Percentiles rank a stretch among this genome's conserved stretches.
These are phyloP conservation scores for Micrasema minimum DNA, from an alignment of 1,140 invertebrate species.

Conservation along the genomic window DNA sequence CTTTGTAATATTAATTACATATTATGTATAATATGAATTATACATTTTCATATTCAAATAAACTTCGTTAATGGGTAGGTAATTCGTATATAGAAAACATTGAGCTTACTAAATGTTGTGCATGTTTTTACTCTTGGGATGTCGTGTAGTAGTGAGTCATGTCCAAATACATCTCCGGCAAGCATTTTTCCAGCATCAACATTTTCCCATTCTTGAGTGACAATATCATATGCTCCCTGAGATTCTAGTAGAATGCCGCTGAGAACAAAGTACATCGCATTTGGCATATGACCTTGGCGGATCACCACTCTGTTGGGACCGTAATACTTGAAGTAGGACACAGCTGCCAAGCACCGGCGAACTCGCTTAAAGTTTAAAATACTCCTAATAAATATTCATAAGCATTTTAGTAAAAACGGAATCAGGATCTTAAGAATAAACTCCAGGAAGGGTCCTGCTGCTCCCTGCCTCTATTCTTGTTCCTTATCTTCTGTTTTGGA, in stretches of 20 bases:
- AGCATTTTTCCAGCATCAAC: conserved; percentile 60
- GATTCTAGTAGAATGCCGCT: conserved; percentile 67
- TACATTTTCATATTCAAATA: too few species aligned
- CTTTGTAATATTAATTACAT: too few species aligned
- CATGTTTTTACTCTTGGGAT: conserved; percentile 69
- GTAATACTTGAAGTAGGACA: conserved; percentile 69
- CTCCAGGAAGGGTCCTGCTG: too few species aligned
- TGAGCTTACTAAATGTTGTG: conserved; percentile 64
- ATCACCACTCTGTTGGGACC: conserved; percentile 67
- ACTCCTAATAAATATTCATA: too few species aligned
- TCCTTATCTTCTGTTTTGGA: too few species aligned
- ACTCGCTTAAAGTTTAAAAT: conserved; percentile 65
- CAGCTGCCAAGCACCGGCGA: conserved; percentile 65
- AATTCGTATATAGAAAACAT: too few species aligned
- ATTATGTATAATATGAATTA: too few species aligned
- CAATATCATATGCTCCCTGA: conserved; percentile 64
- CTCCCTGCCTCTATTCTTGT: too few species aligned
- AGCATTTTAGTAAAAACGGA: too few species aligned
- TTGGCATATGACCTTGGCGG: conserved; percentile 67
- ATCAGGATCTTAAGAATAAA: too few species aligned
- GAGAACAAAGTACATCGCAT: conserved; percentile 70
- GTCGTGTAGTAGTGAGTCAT: conserved; percentile 71
- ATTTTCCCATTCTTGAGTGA: conserved; percentile 64
- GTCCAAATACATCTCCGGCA: conserved; percentile 71
- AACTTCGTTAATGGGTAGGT: too few species aligned